A percentile compares a stretch with the other conserved stretches of the same genome.
These are phyloP conservation scores for Crotalus adamanteus DNA, from an alignment of 2,797 vertebrate species.

Conservation along the genomic window DNA sequence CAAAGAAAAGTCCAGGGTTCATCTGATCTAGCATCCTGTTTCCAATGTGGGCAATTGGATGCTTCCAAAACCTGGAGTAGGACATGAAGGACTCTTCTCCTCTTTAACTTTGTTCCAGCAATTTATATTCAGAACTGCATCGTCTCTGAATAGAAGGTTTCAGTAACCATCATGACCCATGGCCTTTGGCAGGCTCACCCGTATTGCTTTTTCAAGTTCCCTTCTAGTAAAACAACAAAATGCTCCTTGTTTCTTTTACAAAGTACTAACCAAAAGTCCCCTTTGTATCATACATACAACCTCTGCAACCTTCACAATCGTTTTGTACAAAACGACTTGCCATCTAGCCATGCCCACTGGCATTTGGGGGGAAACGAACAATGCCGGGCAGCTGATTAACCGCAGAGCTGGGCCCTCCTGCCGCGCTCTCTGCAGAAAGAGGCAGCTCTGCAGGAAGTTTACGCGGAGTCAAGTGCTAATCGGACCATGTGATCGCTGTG, in stretches of 20 bases:
- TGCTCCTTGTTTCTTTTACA: background rate
- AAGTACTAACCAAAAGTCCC: background rate
- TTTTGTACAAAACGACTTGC: background rate
- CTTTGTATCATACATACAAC: background rate
- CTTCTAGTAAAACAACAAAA: background rate
- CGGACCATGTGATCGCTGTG: slow-evolving; percentile 15
- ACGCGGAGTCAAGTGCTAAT: background rate
- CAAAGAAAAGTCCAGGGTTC: background rate
- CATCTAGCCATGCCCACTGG: background rate
- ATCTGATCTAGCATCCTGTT: background rate
- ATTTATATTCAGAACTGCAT: background rate
- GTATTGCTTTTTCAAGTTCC: background rate
- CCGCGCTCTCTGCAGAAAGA: background rate
- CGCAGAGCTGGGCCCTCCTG: background rate
- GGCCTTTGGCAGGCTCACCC: background rate
- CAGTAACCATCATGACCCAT: background rate
- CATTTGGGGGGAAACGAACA: background rate
- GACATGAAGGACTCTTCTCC: background rate
- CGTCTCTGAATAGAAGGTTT: background rate
- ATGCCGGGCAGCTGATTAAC: background rate
- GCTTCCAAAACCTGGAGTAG: background rate
- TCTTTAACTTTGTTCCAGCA: background rate
- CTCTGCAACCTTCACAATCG: background rate
- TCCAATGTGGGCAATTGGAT: background rate
- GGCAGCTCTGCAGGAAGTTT: background rate